Percentiles rank a stretch among this genome's conserved stretches.
phyloP scores from a whole-genome alignment of 1,140 invertebrate genomes.

The Manduca sexta region DNA sequence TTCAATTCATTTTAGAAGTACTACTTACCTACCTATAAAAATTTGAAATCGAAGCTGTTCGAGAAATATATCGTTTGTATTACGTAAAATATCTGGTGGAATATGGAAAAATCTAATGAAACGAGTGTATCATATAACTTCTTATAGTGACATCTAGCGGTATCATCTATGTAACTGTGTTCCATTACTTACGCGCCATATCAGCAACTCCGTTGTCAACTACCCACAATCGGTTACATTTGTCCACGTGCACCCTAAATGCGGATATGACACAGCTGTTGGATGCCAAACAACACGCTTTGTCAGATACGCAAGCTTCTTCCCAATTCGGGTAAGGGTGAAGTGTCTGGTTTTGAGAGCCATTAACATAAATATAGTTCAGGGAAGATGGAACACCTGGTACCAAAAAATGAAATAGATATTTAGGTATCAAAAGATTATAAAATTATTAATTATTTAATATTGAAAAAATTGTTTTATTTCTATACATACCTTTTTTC shows the following conservation, averaged over 20 bases:
- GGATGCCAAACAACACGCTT: conserved; percentile 29
- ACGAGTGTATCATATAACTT: too few relatives aligned
- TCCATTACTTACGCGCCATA: conserved; percentile 62
- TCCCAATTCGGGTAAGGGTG: conserved; percentile 82
- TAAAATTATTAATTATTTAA: too few relatives aligned
- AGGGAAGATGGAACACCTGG: conserved; percentile 66
- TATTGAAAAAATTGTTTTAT: too few relatives aligned
- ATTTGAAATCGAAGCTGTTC: too few relatives aligned
- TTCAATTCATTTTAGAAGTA: too few relatives aligned
- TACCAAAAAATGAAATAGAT: conserved; percentile 5
- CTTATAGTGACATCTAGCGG: too few relatives aligned
- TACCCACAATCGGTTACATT: conserved; percentile 78
- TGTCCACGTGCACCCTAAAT: conserved; percentile 76
- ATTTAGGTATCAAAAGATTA: too few relatives aligned
- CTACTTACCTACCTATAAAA: too few relatives aligned
- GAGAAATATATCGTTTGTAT: too few relatives aligned
- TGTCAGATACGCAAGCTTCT: conserved; percentile 73
- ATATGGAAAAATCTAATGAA: too few relatives aligned
- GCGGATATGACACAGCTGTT: conserved; percentile 66
- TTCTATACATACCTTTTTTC: conserved; percentile 62
- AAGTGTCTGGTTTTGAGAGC: conserved; percentile 74
- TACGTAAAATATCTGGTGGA: too few relatives aligned
- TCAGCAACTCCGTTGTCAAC: conserved; percentile 77
- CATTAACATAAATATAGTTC: conserved; percentile 68
- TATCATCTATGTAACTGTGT: too few relatives aligned